A percentile compares a stretch with the other conserved stretches of the same genome.
Evolutionary conservation across 2,888 invertebrate genomes (phyloP).

Genomic region (Apodemia zela): DNA sequence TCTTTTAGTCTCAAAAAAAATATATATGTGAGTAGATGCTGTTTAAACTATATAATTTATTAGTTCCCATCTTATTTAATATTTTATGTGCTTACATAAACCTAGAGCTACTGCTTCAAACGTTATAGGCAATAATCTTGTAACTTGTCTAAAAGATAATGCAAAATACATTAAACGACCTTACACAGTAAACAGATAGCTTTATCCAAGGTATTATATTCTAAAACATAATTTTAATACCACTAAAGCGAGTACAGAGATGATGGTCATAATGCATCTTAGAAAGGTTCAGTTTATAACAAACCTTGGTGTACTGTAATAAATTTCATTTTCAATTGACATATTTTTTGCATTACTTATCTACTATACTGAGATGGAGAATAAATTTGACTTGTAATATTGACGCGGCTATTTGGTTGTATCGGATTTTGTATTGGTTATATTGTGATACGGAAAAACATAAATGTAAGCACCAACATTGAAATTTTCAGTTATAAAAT

Average conservation of each 20-base stretch:
- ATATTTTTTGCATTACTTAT: slow-evolving; percentile 5
- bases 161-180: slow-evolving; percentile 30
- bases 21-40: too few species aligned
- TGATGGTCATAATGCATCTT: slow-evolving; percentile 9
- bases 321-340: not conserved
- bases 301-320: not conserved
- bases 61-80: not conserved
- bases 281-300: not conserved
- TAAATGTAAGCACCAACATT: too few species aligned
- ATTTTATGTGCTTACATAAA: not conserved
- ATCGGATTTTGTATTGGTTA: not conserved
- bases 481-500: too few species aligned
- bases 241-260: slow-evolving; percentile 13
- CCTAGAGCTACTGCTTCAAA: slow-evolving; percentile 13
- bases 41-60: too few species aligned
- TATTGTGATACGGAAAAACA: too few species aligned
- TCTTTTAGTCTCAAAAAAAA: too few species aligned
- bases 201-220: slow-evolving; percentile 31
- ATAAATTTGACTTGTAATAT: slow-evolving; percentile 12
- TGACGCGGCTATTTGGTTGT: slow-evolving; percentile 5
- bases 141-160: slow-evolving; percentile 26
- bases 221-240: slow-evolving; percentile 26
- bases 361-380: not conserved
- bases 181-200: slow-evolving; percentile 19
- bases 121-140: slow-evolving; percentile 28